phyloP scores from a whole-genome alignment of 2,113 vertebrate species.

The Scartelaos histophorus region DNA sequence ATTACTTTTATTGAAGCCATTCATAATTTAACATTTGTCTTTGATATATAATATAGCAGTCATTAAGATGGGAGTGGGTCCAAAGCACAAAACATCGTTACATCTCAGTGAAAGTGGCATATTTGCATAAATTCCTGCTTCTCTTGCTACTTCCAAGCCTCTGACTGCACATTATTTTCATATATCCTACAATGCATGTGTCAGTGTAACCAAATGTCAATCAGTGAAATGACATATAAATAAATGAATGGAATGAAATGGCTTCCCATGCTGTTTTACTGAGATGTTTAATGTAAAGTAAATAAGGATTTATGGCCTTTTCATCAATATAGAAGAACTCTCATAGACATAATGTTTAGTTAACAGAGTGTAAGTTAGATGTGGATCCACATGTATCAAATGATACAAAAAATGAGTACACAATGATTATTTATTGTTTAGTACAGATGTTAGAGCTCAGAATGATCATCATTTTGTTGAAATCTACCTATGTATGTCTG shows the following conservation, averaged over 20 bases:
- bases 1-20: constrained; percentile 43
- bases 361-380: too few relatives aligned
- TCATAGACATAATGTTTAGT: too few relatives aligned
- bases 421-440: too few relatives aligned
- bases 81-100: constrained; percentile 26
- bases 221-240: background rate
- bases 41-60: constrained; percentile 56
- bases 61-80: constrained; percentile 34
- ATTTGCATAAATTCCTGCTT: constrained; percentile 41
- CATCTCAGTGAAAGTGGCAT: constrained; percentile 22
- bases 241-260: background rate
- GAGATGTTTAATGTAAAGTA: background rate
- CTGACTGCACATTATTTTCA: background rate
- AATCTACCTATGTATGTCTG: too few relatives aligned
- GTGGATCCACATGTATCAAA: too few relatives aligned
- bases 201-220: background rate
- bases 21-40: constrained; percentile 44
- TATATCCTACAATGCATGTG: background rate
- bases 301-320: background rate
- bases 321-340: background rate
- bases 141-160: background rate
- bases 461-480: too few relatives aligned
- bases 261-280: background rate
- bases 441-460: too few relatives aligned
- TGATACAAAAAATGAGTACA: too few relatives aligned